Conservation (phyloP, 2,797 vertebrate species). For the Acanthopagrus latus region DNA sequence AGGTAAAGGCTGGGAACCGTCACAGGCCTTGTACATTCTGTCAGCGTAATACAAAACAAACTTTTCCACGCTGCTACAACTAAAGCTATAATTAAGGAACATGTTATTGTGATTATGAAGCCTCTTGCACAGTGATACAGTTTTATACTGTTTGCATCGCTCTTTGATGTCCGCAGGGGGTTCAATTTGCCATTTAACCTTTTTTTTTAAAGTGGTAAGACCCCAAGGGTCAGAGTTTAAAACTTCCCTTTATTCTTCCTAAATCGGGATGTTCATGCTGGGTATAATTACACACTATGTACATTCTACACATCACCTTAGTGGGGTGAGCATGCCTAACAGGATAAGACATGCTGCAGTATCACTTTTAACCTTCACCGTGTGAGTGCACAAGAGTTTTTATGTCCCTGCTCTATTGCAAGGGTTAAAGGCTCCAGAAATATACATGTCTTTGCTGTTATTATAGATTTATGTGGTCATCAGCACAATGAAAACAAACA, state of each 20-base stretch:
- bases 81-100: constrained; percentile 11
- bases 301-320: constrained; percentile 13
- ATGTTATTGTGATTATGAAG: constrained; percentile 9
- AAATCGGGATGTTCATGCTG: constrained; percentile 30
- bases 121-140: constrained; percentile 9
- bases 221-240: constrained; percentile 54
- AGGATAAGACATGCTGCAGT: constrained; percentile 65
- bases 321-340: constrained; percentile 57
- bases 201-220: constrained; percentile 30
- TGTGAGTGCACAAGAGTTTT: constrained; percentile 35
- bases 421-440: constrained; percentile 45
- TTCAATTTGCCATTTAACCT: constrained; percentile 43
- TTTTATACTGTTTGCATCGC: constrained; percentile 32
- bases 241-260: constrained; percentile 45
- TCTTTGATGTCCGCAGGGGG: constrained; percentile 46
- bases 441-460: constrained; percentile 46
- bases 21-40: background rate
- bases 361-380: constrained; percentile 48
- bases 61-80: background rate
- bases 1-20: background rate
- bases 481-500: constrained; percentile 52
- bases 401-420: constrained; percentile 18
- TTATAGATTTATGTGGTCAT: constrained; percentile 43
- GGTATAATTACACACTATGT: constrained; percentile 64
- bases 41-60: background rate